A percentile compares a stretch with the other conserved stretches of the same genome.
phyloP scores from a whole-genome alignment of 2,888 invertebrate species.

The Pelosia muscerda region DNA sequence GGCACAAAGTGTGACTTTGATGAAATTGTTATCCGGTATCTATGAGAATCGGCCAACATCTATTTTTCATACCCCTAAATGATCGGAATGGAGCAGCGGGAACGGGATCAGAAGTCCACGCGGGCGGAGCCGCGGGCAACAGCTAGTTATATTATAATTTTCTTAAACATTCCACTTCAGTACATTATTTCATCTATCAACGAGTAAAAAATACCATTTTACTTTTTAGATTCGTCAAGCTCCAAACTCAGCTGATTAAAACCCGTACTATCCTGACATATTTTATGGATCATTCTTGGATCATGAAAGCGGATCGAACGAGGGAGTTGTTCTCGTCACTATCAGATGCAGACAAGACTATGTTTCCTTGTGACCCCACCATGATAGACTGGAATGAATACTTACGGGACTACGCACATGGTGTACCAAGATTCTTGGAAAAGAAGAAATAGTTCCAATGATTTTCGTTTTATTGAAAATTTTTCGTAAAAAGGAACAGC shows the following conservation, averaged over 20 bases:
- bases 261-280: conserved; percentile 19
- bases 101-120: too few relatives aligned
- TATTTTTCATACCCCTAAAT: too few relatives aligned
- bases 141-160: too few relatives aligned
- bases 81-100: too few relatives aligned
- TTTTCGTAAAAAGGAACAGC: too few relatives aligned
- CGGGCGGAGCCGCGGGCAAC: too few relatives aligned
- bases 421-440: conserved; percentile 33
- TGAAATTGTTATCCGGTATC: too few relatives aligned
- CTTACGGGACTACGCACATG: conserved; percentile 34
- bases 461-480: not conserved
- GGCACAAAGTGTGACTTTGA: too few relatives aligned
- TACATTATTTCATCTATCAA: too few relatives aligned
- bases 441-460: conserved; percentile 1
- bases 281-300: conserved; percentile 42
- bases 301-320: conserved; percentile 36
- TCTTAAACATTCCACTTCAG: too few relatives aligned
- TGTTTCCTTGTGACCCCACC: conserved; percentile 44
- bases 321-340: conserved; percentile 35
- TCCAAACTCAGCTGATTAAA: conserved; percentile 20
- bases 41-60: too few relatives aligned
- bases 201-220: too few relatives aligned
- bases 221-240: conserved; percentile 35
- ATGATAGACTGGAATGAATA: conserved; percentile 42
- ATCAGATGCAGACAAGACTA: conserved; percentile 31